phyloP scores from a whole-genome alignment of 1,140 invertebrate genomes.

The Trichomalopsis sarcophagae region DNA sequence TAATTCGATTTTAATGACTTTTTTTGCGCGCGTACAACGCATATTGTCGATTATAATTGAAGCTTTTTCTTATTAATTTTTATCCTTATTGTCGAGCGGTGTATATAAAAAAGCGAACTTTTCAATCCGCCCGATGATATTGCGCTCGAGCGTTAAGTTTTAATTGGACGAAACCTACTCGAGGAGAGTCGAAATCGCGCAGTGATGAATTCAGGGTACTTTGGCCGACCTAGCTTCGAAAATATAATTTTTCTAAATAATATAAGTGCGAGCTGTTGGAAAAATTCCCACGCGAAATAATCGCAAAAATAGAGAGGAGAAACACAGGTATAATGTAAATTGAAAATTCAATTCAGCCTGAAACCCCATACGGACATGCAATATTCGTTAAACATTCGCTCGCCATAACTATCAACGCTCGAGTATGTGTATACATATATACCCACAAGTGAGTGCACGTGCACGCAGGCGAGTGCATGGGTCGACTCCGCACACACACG shows the following conservation, averaged over 20 bases:
- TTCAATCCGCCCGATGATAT: background rate
- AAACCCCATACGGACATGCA: conserved; percentile 3
- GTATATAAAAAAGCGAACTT: too few species aligned
- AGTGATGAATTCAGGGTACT: too few species aligned
- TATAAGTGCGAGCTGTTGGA: background rate
- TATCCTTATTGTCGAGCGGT: background rate
- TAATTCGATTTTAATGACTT: conserved; percentile 41
- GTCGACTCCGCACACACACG: too few species aligned
- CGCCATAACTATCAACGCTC: too few species aligned
- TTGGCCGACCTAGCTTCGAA: too few species aligned
- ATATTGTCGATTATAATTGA: background rate
- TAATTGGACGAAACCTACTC: background rate
- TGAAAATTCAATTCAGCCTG: conserved; percentile 11
- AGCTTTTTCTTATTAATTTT: too few species aligned
- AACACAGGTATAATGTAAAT: background rate
- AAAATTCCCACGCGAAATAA: background rate
- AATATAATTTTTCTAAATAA: too few species aligned
- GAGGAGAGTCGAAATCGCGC: too few species aligned
- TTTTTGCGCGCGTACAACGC: background rate
- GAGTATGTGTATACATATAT: too few species aligned
- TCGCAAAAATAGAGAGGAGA: too few species aligned
- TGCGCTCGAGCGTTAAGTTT: background rate
- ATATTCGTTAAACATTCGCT: conserved; percentile 11
- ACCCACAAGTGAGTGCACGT: background rate
- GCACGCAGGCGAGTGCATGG: background rate